Base-by-base conservation (phyloP, 2,888 invertebrate species). In the Lithodes maja region DNA sequence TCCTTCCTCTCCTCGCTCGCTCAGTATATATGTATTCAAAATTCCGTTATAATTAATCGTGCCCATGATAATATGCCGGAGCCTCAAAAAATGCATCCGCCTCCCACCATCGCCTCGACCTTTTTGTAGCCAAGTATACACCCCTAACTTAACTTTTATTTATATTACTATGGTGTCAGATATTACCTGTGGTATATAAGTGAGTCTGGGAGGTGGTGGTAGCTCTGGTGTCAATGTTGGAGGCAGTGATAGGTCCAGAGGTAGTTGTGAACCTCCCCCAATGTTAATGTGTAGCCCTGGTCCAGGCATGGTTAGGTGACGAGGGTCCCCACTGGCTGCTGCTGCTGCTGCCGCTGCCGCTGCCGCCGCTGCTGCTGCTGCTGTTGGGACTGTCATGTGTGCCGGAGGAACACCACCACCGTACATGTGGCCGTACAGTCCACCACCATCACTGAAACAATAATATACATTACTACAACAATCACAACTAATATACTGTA, bases 181-280 rank as follows among this genome's bases (percentile, higher is more conserved):
- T n/a, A 9, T 53, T 52, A 90, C 88, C 83, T 90, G 88, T 81
- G 91, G 91, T 86, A 89, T 85, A 79, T 90, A 88, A 55, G 91
- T 85, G 69, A 90, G 90, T 88, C 90, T 88, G 15, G 91, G 91
- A 1, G 91, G 88, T 15, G 90, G 90, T 50, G 91, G 91, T 68
- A 91, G 89, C 82, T 91, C 91, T 50, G 91, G 91, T 9, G 90
- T 90, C 7, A 91, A 84, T 5, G 88, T 74, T 33, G 91, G 91
- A n/a, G 90, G 90, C 52, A 88, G 71, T 12, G 88, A 88, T 3
- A 90, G 81, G 85, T 90, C 90, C 2, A 91, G 81, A 50, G 88
- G 88, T 12, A 88, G 80, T 78, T 89, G 89, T 49, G 87, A 87
- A 12, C 85, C 87, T 3, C 87, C 87, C 3, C 82, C 90, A 82